A percentile compares a stretch with the other conserved stretches of the same genome.
Conservation (phyloP, 1,140 invertebrate genomes). For the Drosophila pachea region DNA sequence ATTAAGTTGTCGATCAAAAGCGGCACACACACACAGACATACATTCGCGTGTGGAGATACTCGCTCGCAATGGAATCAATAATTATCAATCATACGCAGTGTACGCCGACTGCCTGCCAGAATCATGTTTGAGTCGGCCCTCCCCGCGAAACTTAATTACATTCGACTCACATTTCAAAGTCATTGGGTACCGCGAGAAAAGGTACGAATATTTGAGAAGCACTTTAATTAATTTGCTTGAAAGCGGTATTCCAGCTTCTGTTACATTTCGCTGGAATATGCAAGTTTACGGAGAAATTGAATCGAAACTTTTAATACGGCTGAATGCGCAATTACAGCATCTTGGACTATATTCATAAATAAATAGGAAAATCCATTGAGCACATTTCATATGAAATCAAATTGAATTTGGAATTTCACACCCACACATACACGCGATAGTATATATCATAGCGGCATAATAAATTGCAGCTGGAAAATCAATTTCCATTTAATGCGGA, state of each 20-base stretch:
- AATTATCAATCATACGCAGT: conserved; percentile 71
- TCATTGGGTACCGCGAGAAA: too few species aligned
- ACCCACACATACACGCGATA: conserved; percentile 20
- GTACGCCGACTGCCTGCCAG: conserved; percentile 42
- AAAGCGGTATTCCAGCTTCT: too few species aligned
- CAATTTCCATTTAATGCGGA: conserved; percentile 61
- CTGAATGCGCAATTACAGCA: too few species aligned
- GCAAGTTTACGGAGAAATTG: too few species aligned
- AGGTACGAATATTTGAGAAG: too few species aligned
- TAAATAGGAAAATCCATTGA: conserved; percentile 4
- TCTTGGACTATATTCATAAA: background rate
- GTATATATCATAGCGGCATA: conserved; percentile 55
- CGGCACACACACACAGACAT: conserved; percentile 17
- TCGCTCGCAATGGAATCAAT: conserved; percentile 62
- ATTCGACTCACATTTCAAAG: too few species aligned
- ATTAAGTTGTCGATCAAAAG: conserved; percentile 71
- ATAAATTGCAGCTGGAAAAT: conserved; percentile 60
- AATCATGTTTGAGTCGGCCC: too few species aligned
- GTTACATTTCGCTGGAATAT: too few species aligned
- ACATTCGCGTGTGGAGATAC: too few species aligned
- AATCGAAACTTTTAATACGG: too few species aligned
- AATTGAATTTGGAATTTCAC: conserved; percentile 47
- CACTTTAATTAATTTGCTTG: too few species aligned
- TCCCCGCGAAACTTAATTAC: too few species aligned
- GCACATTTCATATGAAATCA: conserved; percentile 47